Evolutionary conservation across 2,113 vertebrate genomes (phyloP), one percentile per base, ranked within the genome.

Genomic region (Odontesthes bonariensis): DNA sequence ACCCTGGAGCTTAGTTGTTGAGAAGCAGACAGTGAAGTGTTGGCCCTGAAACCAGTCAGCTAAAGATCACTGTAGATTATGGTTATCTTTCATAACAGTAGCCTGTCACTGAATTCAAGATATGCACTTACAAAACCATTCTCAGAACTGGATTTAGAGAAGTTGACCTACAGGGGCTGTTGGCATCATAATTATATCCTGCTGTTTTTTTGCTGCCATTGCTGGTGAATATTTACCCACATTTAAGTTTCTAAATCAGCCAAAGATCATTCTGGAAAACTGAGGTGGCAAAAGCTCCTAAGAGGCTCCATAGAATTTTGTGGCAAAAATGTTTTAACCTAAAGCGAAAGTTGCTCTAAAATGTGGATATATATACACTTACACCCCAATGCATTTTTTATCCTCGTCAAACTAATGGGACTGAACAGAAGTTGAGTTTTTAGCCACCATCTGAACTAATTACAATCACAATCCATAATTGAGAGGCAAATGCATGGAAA

Each of bases 401-500:
- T 92, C 58, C 53, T 58, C 65, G 44, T 80, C 84, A 92, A 93
- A 90, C 88, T 87, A 86, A 81, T 88, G 88, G 85, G 89, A 92
- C 75, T 62, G 73, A 93, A 85, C 88, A 93, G 91, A 90, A 92
- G 87, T 92, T 91, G 73, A 84, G 85, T 91, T 91, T 94, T 93
- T 92, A 79, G 78, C 80, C 83, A 75, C 89, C 78, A 78, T 93
- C 92, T 79, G 54, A 89, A 84, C 82, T 88, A 60, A 88, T 94
- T 92, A 91, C 55, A 86, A 58, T 93, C 91, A 89, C 63, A 17
- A 93, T 93, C 69, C 65, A 94, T 93, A 94, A 95, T 91, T 93
- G 91, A 94, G 88, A 82, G 71, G 85, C 77, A 77, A 88, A 89
- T 55, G 86, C 86, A 91, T 74, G 79, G 81, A 92, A 92, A 92